These are phyloP conservation scores for Trachelus troglodyta DNA, from an alignment of 2,888 invertebrate species.

Conservation along the genomic window DNA sequence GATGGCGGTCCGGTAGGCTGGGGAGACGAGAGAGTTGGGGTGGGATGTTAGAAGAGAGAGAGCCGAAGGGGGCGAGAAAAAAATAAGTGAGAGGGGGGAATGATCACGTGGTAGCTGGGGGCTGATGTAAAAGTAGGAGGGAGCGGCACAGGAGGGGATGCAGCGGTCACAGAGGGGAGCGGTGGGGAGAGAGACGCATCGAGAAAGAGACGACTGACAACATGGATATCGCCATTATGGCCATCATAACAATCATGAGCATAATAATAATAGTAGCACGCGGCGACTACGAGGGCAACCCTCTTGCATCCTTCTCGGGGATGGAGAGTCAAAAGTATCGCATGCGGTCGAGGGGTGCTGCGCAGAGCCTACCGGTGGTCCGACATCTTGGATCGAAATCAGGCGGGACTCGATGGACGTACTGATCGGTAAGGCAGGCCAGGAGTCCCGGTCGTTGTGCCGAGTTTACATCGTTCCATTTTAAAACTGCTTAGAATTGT, in stretches of 20 bases:
- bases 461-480: not conserved
- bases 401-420: not conserved
- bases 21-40: conserved; percentile 10
- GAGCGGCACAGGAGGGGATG: conserved; percentile 26
- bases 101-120: conserved; percentile 35
- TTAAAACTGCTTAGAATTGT: not conserved
- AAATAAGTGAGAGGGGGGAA: conserved; percentile 45
- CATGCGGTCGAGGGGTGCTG: not conserved
- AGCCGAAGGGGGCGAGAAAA: conserved; percentile 19
- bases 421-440: not conserved
- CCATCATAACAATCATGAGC: conserved; percentile 50
- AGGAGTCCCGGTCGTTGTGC: not conserved
- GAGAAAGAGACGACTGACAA: conserved; percentile 39
- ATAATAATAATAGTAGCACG: conserved; percentile 39
- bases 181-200: conserved; percentile 22
- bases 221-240: conserved; percentile 53
- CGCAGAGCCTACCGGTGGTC: not conserved
- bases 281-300: conserved; percentile 22
- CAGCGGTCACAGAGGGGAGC: conserved; percentile 29
- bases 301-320: not conserved
- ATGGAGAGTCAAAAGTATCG: not conserved
- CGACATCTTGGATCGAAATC: conserved; percentile 32
- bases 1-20: conserved; percentile 21
- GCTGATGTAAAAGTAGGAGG: conserved; percentile 21
- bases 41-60: conserved; percentile 1